Evolutionary conservation across 2,797 vertebrate genomes (phyloP).

Genomic region (Geotrypetes seraphini): DNA sequence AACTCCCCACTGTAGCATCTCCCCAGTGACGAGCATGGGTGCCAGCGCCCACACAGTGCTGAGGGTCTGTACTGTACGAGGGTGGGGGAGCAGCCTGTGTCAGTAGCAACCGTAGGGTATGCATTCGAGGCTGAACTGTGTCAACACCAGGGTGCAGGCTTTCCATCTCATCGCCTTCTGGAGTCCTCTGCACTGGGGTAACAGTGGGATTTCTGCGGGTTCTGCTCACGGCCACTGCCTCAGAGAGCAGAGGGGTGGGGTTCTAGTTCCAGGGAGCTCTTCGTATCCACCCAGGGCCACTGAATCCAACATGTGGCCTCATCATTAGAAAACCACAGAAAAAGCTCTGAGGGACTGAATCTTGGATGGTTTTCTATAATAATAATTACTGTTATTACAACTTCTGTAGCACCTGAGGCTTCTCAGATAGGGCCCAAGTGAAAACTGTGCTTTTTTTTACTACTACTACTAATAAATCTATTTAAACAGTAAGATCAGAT

Average conservation of each 20-base stretch:
- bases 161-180: not conserved
- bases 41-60: not conserved
- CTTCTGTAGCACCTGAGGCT: not conserved
- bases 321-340: not conserved
- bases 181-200: too few species aligned
- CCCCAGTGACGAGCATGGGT: not conserved
- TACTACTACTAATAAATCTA: slow-evolving; percentile 44
- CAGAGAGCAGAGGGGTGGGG: too few species aligned
- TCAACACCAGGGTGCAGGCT: not conserved
- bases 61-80: too few species aligned
- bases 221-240: too few species aligned
- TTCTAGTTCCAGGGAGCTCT: too few species aligned
- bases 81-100: too few species aligned
- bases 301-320: not conserved
- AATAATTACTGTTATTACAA: not conserved
- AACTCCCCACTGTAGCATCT: too few species aligned
- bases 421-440: not conserved
- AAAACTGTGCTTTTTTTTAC: not conserved
- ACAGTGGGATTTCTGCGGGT: too few species aligned
- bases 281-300: too few species aligned
- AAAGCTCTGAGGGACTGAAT: not conserved
- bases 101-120: too few species aligned
- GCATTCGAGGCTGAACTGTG: too few species aligned
- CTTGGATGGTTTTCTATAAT: not conserved
- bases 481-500: too few species aligned